Evolutionary conservation across 2,113 vertebrate genomes (phyloP).

Genomic region (Struthio camelus): DNA sequence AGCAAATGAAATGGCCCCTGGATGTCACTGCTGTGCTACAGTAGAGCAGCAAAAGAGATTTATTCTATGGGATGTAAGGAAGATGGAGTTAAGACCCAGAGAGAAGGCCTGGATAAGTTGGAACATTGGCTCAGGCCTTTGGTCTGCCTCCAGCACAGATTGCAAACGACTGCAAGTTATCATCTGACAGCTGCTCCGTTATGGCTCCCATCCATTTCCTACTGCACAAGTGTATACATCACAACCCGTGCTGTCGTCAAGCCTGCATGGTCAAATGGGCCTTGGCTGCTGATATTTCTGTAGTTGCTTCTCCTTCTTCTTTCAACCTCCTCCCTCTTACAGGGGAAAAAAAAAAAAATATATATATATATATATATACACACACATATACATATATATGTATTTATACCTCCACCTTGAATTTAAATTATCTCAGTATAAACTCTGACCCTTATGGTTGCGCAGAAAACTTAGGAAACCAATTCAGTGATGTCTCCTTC

Average conservation of each 20-base stretch:
- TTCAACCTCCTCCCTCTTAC: neutral
- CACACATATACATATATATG: no score
- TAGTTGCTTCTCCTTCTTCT: neutral
- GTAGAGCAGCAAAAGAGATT: constrained; percentile 25
- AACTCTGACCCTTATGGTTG: neutral
- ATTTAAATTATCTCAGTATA: neutral
- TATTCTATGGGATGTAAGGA: constrained; percentile 52
- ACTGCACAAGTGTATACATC: constrained; percentile 46
- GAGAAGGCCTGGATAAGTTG: constrained; percentile 11
- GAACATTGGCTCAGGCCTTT: constrained; percentile 48
- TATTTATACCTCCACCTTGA: neutral
- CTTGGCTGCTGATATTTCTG: neutral
- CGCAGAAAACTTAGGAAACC: fast-evolving
- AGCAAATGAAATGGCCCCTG: constrained; percentile 63
- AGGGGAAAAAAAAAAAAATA: neutral
- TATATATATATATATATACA: no score
- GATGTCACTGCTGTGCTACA: constrained; percentile 67
- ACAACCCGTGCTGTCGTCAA: neutral
- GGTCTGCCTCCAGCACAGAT: constrained; percentile 65
- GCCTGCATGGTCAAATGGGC: neutral
- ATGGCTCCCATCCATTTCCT: constrained; percentile 54
- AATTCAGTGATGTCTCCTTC: neutral
- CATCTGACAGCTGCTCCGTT: constrained; percentile 57
- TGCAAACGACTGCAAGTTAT: constrained; percentile 57
- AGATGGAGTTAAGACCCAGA: constrained; percentile 44